Evolutionary conservation across 2,797 vertebrate genomes (phyloP).

Genomic region (Melanotaenia maccullochi): DNA sequence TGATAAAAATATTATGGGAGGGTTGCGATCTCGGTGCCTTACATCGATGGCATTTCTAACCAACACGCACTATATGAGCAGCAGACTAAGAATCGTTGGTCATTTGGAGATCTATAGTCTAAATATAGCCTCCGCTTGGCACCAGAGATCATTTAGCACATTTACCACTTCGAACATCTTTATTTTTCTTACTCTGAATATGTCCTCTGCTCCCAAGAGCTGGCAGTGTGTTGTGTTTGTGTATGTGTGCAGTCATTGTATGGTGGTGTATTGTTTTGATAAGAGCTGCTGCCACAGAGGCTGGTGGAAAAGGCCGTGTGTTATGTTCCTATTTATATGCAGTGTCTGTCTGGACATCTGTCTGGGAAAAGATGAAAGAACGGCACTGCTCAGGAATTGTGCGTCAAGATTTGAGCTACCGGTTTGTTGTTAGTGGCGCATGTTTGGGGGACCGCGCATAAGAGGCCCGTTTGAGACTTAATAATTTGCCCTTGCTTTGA

Average conservation of each 20-base stretch:
- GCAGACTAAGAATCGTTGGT: constrained; percentile 30
- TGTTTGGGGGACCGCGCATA: constrained; percentile 23
- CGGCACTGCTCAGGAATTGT: constrained; percentile 62
- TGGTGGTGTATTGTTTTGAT: constrained; percentile 78
- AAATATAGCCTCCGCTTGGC: constrained; percentile 48
- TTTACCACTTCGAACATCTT: constrained; percentile 59
- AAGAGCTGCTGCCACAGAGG: constrained; percentile 63
- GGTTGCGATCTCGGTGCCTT: constrained; percentile 54
- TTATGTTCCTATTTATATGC: constrained; percentile 79
- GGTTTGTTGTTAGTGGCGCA: constrained; percentile 34
- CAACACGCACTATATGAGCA: constrained; percentile 27
- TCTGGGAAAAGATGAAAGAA: constrained; percentile 74
- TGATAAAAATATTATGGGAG: constrained; percentile 51
- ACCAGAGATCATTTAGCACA: constrained; percentile 38
- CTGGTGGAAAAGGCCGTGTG: constrained; percentile 70
- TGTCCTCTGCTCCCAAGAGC: constrained; percentile 34
- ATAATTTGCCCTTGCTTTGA: constrained; percentile 20
- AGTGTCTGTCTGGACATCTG: constrained; percentile 80
- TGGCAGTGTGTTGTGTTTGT: constrained; percentile 67
- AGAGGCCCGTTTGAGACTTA: constrained; percentile 10
- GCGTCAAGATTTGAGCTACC: constrained; percentile 40
- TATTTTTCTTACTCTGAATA: constrained; percentile 39
- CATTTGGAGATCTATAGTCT: constrained; percentile 35
- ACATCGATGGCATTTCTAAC: constrained; percentile 60
- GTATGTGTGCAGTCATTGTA: constrained; percentile 74